These are phyloP conservation scores for Puntigrus tetrazona DNA, from an alignment of 2,113 vertebrate species.

Conservation along the genomic window DNA sequence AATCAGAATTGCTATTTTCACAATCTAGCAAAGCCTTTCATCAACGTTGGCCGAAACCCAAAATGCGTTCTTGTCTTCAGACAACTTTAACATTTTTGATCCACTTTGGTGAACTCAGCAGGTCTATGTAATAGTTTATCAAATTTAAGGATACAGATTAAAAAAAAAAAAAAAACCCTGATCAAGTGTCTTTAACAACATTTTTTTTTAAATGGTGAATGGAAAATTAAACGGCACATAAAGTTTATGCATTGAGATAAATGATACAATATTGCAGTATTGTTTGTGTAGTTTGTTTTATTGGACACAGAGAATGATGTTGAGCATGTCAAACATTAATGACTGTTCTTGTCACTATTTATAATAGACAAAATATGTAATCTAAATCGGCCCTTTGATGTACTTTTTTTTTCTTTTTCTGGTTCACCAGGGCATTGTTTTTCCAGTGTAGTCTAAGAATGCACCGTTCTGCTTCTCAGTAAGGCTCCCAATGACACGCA, in stretches of 20 bases:
- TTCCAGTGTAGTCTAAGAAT: no score
- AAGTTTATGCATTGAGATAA: not conserved
- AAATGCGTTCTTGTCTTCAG: no score
- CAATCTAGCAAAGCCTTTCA: no score
- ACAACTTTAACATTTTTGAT: no score
- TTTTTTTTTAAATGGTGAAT: not conserved
- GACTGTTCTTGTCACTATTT: not conserved
- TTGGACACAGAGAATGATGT: not conserved
- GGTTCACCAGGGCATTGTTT: slow-evolving; percentile 43
- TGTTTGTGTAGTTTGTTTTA: not conserved
- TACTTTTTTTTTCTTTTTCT: no score
- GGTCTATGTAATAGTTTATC: not conserved
- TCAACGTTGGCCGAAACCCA: no score
- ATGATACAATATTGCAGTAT: not conserved
- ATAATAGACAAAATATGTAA: not conserved
- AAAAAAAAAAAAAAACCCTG: no score
- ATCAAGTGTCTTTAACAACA: not conserved
- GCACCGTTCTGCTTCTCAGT: slow-evolving; percentile 43
- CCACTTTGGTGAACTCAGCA: no score
- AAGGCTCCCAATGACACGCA: slow-evolving; percentile 32
- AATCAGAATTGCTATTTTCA: not conserved
- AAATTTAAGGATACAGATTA: not conserved
- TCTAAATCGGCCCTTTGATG: not conserved
- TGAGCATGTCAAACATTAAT: not conserved
- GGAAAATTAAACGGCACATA: not conserved